A percentile compares a stretch with the other conserved stretches of the same genome.
Evolutionary conservation across 2,888 invertebrate genomes (phyloP).

Genomic region (Tenthredo scrophulariae): DNA sequence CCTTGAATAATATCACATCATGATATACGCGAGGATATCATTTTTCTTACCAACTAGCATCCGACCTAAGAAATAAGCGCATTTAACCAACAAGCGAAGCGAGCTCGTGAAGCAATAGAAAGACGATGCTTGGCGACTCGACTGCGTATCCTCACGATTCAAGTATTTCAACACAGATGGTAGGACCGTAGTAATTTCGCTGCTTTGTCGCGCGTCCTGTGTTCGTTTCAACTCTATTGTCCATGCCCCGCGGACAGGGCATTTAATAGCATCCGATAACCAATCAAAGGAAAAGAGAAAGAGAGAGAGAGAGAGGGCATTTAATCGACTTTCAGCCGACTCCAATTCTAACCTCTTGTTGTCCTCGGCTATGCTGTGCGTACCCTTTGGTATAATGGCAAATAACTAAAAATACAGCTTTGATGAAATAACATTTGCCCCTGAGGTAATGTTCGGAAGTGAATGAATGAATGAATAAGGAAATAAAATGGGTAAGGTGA

Average conservation of each 20-base stretch:
- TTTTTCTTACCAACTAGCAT: neutral
- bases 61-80: neutral
- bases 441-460: neutral
- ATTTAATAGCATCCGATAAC: neutral
- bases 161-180: constrained; percentile 18
- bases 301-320: neutral
- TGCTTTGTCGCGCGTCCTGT: constrained; percentile 5
- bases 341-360: neutral
- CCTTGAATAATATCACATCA: constrained; percentile 9
- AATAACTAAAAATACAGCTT: neutral
- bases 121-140: neutral
- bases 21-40: neutral
- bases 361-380: neutral
- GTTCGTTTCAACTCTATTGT: neutral
- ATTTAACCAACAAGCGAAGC: neutral
- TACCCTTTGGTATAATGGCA: neutral
- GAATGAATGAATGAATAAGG: neutral
- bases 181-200: neutral
- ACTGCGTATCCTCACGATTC: neutral
- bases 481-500: constrained; percentile 83
- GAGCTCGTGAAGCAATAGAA: neutral
- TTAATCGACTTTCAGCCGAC: neutral
- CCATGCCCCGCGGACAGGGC: neutral
- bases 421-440: neutral
- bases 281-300: too few species aligned